Conservation (phyloP, 2,888 invertebrate genomes). For the Ecliptopera silaceata region DNA sequence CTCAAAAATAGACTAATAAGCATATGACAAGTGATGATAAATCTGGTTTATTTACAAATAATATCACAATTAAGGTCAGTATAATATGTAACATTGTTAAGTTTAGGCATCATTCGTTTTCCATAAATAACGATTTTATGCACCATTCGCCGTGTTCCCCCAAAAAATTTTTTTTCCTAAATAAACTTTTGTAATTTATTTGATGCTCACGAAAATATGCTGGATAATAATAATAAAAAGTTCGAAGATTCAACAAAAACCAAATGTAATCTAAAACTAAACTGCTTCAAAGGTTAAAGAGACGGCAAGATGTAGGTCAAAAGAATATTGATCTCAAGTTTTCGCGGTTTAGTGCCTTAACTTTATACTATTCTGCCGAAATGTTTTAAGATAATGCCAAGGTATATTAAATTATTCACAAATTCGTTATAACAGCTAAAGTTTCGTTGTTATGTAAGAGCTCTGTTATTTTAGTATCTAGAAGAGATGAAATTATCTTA, state of each 20-base stretch:
- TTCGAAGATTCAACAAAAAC: background rate
- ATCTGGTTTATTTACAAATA: too few species aligned
- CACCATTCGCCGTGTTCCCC: too few species aligned
- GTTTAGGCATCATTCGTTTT: too few species aligned
- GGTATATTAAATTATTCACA: conserved; percentile 6
- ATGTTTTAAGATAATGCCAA: background rate
- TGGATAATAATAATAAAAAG: too few species aligned
- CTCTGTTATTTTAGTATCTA: background rate
- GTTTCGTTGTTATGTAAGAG: background rate
- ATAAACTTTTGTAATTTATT: too few species aligned
- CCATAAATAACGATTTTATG: too few species aligned
- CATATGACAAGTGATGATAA: too few species aligned
- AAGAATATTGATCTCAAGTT: conserved; percentile 6
- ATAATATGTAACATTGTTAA: too few species aligned
- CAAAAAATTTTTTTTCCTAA: too few species aligned
- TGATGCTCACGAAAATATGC: too few species aligned
- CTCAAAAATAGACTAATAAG: too few species aligned
- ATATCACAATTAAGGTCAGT: too few species aligned
- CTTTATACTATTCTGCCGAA: conserved; percentile 5
- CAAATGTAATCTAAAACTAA: conserved; percentile 14
- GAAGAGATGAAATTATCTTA: background rate
- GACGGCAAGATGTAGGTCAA: conserved; percentile 11
- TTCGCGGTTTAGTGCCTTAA: background rate
- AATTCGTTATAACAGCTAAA: background rate
- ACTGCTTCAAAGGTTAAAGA: conserved; percentile 1